Evolutionary conservation across 2,888 invertebrate genomes (phyloP), one percentile per base, ranked within the genome.

Genomic region (Crepidodera aurea): DNA sequence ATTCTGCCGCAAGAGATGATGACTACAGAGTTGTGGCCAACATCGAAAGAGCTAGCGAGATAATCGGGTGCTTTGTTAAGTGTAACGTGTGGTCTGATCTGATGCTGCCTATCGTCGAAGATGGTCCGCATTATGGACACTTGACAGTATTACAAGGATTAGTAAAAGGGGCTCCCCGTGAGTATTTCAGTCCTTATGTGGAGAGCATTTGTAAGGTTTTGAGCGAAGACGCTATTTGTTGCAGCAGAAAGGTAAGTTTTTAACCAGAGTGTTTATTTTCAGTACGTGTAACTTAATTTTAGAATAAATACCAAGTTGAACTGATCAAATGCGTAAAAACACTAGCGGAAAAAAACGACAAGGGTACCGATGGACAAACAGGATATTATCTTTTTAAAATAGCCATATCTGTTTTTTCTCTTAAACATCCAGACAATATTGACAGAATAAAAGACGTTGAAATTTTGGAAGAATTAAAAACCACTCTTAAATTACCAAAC

Each of bases 31-130:
- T 66, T 4, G 64, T 61, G 25, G 34, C 18, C 10, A 68, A 70
- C 55, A 66, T 70, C 34, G 84, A 88, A 74, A 84, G 85, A 48
- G 86, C 90, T 1, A 87, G 90, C 0, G 87, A 90, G 75, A 81
- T 91, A 51, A 84, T 93, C 67, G 93, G 71, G 8, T 88, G 89
- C 74, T 94, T 94, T 81, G 88, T 93, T 44, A 83, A 83, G 0
- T 87, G 89, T 0, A 83, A 85, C 15, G 85, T 87, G 0, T 92
- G 90, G 86, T 88, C 86, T 79, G 86, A 87, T 39, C 79, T 91
- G 2, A 77, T 91, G n/a, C 81, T 90, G 59, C 84, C 88, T 0
- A 85, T 86, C 2, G 79, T 90, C 56, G 87, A 89, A 67, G 83
- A 84, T 53, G 79, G 77, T 22, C 77, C 82, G 8, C 82, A 83